phyloP scores from a whole-genome alignment of 2,113 vertebrate genomes.

The Pristiophorus japonicus region DNA sequence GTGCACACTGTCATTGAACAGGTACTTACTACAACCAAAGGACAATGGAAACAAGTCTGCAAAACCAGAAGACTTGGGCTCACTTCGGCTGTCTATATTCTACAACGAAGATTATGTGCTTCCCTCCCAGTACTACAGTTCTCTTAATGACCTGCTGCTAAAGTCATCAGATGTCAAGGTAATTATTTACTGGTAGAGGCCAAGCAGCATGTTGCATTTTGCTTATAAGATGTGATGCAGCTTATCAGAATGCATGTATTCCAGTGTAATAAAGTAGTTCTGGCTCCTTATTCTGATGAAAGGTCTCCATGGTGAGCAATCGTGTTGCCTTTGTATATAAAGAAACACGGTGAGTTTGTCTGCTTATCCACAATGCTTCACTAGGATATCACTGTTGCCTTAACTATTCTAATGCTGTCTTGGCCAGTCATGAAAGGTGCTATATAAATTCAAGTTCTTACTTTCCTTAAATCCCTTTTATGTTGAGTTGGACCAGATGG shows the following conservation, averaged over 20 bases:
- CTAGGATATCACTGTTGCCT: neutral
- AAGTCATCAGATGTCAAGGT: constrained; percentile 91
- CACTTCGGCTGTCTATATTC: constrained; percentile 81
- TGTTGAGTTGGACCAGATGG: neutral
- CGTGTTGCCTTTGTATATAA: neutral
- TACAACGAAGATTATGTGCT: constrained; percentile 95
- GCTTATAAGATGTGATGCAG: neutral
- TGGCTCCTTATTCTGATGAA: neutral
- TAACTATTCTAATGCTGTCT: neutral
- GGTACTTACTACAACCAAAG: constrained; percentile 92
- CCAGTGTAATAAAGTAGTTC: neutral
- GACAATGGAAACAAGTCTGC: constrained; percentile 85
- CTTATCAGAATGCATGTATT: neutral
- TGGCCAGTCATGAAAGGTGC: neutral
- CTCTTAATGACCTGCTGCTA: constrained; percentile 84
- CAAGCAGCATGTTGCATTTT: constrained; percentile 3
- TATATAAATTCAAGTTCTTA: too few relatives aligned
- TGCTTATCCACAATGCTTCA: neutral
- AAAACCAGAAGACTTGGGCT: constrained; percentile 86
- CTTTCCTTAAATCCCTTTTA: too few relatives aligned
- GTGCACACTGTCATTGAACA: constrained; percentile 43
- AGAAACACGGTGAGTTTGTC: neutral
- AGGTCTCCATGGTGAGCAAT: neutral
- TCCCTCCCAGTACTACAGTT: constrained; percentile 75
- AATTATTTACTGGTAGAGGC: constrained; percentile 35